Evolutionary conservation across 2,797 vertebrate species (phyloP).

Genomic region (Chiroxiphia lanceolata): DNA sequence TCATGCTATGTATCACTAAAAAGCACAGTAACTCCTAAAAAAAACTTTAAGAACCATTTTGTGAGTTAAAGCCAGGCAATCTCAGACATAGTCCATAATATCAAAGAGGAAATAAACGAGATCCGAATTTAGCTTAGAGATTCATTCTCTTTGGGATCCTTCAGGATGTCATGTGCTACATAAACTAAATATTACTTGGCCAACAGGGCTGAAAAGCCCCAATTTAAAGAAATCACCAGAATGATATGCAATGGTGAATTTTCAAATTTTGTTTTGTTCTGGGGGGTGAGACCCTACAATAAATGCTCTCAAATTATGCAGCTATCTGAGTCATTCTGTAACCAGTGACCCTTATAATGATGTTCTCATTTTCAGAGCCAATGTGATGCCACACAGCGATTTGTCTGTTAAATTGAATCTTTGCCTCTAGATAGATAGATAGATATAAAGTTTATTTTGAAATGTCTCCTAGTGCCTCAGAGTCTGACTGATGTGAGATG

Average conservation of each 20-base stretch:
- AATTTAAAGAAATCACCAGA: not conserved
- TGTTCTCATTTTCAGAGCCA: conserved; percentile 19
- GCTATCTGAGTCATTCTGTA: conserved; percentile 20
- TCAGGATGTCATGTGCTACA: not conserved
- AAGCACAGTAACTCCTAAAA: not conserved
- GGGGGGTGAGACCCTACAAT: not conserved
- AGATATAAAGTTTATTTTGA: conserved; percentile 72
- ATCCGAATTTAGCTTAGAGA: not conserved
- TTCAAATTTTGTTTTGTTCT: conserved; percentile 17
- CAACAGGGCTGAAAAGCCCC: not conserved
- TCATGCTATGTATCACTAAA: not conserved
- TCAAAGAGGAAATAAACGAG: not conserved
- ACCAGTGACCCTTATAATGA: conserved; percentile 31
- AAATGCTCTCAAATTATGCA: conserved; percentile 7
- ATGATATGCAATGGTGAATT: not conserved
- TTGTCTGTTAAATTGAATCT: conserved; percentile 68
- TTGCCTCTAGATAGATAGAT: conserved; percentile 70
- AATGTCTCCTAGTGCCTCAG: conserved; percentile 70
- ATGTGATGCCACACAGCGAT: conserved; percentile 20
- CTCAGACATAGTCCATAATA: not conserved
- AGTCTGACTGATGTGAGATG: conserved; percentile 81
- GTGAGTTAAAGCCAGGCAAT: not conserved
- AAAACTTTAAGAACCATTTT: not conserved
- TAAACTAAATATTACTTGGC: not conserved
- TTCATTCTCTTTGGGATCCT: not conserved